Percentiles rank a stretch among this genome's conserved stretches.
phyloP scores from a whole-genome alignment of 1,140 invertebrate genomes.

The Lordiphosa clarofinis region DNA sequence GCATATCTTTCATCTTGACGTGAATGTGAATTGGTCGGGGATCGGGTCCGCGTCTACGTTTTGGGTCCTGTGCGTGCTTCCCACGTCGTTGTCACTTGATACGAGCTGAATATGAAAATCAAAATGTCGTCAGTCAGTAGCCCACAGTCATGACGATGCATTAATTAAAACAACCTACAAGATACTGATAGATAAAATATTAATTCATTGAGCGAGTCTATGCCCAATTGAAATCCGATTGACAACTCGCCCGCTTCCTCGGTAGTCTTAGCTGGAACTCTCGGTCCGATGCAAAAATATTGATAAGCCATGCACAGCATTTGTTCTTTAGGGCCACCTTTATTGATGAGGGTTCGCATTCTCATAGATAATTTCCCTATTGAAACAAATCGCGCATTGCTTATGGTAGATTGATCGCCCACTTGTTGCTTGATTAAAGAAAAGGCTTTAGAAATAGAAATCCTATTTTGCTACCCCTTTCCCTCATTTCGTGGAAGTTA shows the following conservation, averaged over 20 bases:
- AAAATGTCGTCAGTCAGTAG: slow-evolving; percentile 69
- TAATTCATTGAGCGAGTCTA: slow-evolving; percentile 41
- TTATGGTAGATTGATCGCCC: slow-evolving; percentile 60
- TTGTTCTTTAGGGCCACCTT: slow-evolving; percentile 43
- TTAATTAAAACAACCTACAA: slow-evolving; percentile 54
- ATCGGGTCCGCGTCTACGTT: slow-evolving; percentile 10
- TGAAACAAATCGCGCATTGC: slow-evolving; percentile 59
- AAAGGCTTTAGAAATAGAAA: slow-evolving; percentile 39
- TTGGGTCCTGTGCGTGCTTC: slow-evolving; percentile 54
- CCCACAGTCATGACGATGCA: slow-evolving; percentile 48
- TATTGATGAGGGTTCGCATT: slow-evolving; percentile 57
- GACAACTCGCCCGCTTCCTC: slow-evolving; percentile 51
- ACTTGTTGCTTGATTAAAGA: slow-evolving; percentile 39
- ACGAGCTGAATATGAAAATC: slow-evolving; percentile 45
- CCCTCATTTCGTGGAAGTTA: slow-evolving; percentile 61
- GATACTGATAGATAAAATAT: slow-evolving; percentile 15
- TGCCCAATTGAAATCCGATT: slow-evolving; percentile 41
- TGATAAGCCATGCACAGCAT: slow-evolving; percentile 47
- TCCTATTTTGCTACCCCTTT: slow-evolving; percentile 37
- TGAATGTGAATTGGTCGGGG: slow-evolving; percentile 28
- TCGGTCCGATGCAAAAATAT: slow-evolving; percentile 31
- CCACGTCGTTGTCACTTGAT: slow-evolving; percentile 67
- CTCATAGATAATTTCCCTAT: slow-evolving; percentile 40
- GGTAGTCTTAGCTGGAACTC: slow-evolving; percentile 42
- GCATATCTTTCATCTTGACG: slow-evolving; percentile 72